These are phyloP conservation scores for Poeciliopsis turneri DNA, from an alignment of 2,797 vertebrate genomes.

Conservation along the genomic window DNA sequence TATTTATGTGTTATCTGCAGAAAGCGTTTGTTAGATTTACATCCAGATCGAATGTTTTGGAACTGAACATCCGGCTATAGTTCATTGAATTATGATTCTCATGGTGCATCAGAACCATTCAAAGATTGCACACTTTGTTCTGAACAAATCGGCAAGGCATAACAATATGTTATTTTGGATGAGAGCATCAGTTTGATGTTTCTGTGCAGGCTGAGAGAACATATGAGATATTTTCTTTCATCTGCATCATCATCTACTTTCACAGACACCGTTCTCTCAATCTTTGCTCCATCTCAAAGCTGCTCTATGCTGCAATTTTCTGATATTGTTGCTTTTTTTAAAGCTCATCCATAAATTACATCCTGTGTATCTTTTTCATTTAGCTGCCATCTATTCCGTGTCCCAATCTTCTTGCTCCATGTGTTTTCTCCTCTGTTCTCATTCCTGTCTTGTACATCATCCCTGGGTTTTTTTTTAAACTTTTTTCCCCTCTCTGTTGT, in stretches of 20 bases:
- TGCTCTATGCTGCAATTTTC: slow-evolving; percentile 22
- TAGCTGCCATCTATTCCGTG: slow-evolving; percentile 37
- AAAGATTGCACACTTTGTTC: slow-evolving; percentile 18
- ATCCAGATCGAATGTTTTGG: neutral
- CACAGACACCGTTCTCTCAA: slow-evolving; percentile 14
- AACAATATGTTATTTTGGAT: slow-evolving; percentile 32
- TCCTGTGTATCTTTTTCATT: slow-evolving; percentile 37
- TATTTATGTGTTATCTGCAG: neutral
- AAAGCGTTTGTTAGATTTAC: neutral
- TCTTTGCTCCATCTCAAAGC: slow-evolving; percentile 21
- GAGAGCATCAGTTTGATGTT: slow-evolving; percentile 22
- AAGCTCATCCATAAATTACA: slow-evolving; percentile 45
- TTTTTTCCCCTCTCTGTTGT: slow-evolving; percentile 29
- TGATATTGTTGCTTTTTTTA: slow-evolving; percentile 30
- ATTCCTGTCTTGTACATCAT: slow-evolving; percentile 22
- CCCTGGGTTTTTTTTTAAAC: slow-evolving; percentile 14
- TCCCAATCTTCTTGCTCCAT: slow-evolving; percentile 29
- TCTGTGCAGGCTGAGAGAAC: slow-evolving; percentile 18
- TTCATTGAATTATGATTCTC: slow-evolving; percentile 6
- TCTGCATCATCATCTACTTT: slow-evolving; percentile 32
- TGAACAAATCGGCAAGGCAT: slow-evolving; percentile 36
- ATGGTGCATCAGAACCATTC: slow-evolving; percentile 13
- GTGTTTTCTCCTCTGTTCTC: slow-evolving; percentile 30
- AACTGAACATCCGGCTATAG: slow-evolving; percentile 10
- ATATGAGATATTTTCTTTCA: slow-evolving; percentile 32